These are phyloP conservation scores for Phenganax stokvisi DNA, from an alignment of 92 coral and sea anemone genomes.

Conservation along the genomic window DNA sequence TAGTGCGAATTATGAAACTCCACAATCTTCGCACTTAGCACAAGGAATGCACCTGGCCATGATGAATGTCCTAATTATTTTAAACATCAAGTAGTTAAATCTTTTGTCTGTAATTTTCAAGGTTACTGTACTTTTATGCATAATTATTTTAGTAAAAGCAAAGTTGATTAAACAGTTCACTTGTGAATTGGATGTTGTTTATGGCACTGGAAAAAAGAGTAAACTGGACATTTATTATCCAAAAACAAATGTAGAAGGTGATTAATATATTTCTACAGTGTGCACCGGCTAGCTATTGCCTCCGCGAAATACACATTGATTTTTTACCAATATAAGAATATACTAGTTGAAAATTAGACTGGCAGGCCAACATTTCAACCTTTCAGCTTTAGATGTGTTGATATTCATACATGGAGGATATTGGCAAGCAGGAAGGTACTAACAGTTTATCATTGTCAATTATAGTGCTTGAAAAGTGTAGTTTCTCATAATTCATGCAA, in stretches of 20 bases:
- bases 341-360: background rate
- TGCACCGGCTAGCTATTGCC: no score
- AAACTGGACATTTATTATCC: conserved; percentile 33
- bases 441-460: background rate
- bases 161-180: background rate
- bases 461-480: no score
- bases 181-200: conserved; percentile 18
- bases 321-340: background rate
- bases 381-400: conserved; percentile 35
- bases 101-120: background rate
- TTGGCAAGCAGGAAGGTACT: conserved; percentile 59
- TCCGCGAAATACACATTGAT: background rate
- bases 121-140: no score
- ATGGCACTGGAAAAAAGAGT: conserved; percentile 3
- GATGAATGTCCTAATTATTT: no score
- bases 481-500: background rate
- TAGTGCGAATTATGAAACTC: no score
- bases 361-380: background rate
- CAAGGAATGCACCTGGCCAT: no score
- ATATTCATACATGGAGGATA: conserved; percentile 70
- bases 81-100: background rate
- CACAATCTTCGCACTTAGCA: no score
- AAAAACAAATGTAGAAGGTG: no score
- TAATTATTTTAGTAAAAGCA: background rate
- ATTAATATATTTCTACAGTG: no score